Evolutionary conservation across 2,888 invertebrate genomes (phyloP), one percentile per base, ranked within the genome.

Genomic region (Microctonus brassicae): DNA sequence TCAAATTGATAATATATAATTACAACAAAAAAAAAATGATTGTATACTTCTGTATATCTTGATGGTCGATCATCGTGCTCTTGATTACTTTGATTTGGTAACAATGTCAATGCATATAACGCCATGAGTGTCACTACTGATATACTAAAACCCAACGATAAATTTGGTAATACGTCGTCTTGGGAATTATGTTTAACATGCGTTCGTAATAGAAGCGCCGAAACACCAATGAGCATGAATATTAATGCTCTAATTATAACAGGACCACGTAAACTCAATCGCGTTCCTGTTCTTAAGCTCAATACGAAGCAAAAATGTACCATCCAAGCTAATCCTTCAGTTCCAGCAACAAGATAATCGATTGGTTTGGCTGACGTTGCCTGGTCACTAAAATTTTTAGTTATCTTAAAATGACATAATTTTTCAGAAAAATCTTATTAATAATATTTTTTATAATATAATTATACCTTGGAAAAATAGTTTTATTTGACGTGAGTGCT

Each of bases 281-380:
- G 90, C 52, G 93, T 88, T 77, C 91, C 89, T 79, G 89, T 90
- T 78, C 93, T 92, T 69, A 95, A 87, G 3, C 93, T 92, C 77
- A 94, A 88, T 79, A 91, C 90, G 86, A 93, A 94, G 75, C 93
- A 91, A 79, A 94, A 91, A 88, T 97, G 97, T 20, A 95, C 90
- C 66, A 94, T 88, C 97, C 97, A 97, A 60, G 94, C 90, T 60
- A 95, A 87, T 76, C 92, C 92, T 83, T 95, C 91, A 3, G 93
- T 90, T 55, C 92, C 92, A 26, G 92, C 91, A 58, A 92, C 88
- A 55, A 95, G 90, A 82, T 94, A 93, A 85, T 95, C 94, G 68
- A 93, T 90, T 10, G 93, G 91, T 81, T 86, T 86, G 11, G 82
- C 84, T 53, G 84, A 81, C 34, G 90, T 90, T 72, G 92, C 87